These are phyloP conservation scores for Gambusia holbrooki DNA, from an alignment of 2,113 vertebrate genomes.

Conservation along the genomic window DNA sequence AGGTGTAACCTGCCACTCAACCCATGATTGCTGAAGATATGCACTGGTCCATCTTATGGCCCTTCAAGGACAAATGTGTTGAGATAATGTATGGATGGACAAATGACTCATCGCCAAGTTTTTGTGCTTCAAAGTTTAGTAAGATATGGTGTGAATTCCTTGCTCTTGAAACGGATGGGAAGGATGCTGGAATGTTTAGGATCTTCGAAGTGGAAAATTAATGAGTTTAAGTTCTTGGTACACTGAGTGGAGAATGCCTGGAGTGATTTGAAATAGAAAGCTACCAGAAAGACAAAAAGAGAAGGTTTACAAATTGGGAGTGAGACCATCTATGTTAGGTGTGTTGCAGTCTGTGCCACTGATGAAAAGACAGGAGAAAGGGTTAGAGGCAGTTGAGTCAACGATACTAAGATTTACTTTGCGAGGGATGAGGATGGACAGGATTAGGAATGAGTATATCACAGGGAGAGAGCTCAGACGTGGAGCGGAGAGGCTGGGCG, in stretches of 20 bases:
- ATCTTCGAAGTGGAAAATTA: neutral
- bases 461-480: neutral
- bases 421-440: constrained; percentile 22
- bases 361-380: constrained; percentile 13
- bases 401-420: constrained; percentile 18
- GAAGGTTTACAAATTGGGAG: neutral
- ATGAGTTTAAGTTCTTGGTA: constrained; percentile 1
- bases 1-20: too few relatives aligned
- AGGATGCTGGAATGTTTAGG: too few relatives aligned
- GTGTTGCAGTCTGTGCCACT: neutral
- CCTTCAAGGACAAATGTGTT: too few relatives aligned
- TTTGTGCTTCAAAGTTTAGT: neutral
- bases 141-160: neutral
- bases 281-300: constrained; percentile 1
- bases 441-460: constrained; percentile 15
- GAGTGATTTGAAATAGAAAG: neutral
- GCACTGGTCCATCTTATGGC: too few relatives aligned
- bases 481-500: neutral
- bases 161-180: neutral
- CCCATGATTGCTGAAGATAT: too few relatives aligned
- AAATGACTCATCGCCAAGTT: neutral
- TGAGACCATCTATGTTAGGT: neutral
- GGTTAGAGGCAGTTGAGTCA: neutral
- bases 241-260: neutral
- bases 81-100: neutral